Percentiles rank a stretch among this genome's conserved stretches.
Evolutionary conservation across 2,113 vertebrate genomes (phyloP).

Genomic region (Cynocephalus volans): DNA sequence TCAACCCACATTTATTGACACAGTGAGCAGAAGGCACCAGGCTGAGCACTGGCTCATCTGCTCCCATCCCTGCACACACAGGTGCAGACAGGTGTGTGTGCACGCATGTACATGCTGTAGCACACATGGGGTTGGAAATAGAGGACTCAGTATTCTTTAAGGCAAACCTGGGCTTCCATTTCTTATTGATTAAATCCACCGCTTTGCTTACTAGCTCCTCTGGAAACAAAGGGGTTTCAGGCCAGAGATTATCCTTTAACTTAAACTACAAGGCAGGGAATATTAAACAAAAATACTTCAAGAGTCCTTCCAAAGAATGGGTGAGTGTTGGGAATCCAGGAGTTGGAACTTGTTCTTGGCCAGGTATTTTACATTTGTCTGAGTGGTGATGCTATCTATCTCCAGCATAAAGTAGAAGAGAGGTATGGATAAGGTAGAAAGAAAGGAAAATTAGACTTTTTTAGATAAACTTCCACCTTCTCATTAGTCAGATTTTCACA

Average conservation of each 20-base stretch:
- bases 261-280: conserved; percentile 37
- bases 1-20: background rate
- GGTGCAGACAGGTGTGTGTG: background rate
- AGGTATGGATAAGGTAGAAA: background rate
- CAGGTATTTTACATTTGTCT: background rate
- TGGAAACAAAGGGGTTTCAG: background rate
- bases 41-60: background rate
- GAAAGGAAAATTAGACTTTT: background rate
- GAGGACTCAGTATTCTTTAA: background rate
- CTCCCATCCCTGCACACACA: background rate
- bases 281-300: conserved; percentile 34
- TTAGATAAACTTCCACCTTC: background rate
- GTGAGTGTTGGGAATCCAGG: background rate
- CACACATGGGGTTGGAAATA: background rate
- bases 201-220: conserved; percentile 30
- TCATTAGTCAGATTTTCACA: conserved; percentile 9
- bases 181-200: conserved; percentile 41
- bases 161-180: background rate
- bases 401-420: background rate
- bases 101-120: no score
- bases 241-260: background rate
- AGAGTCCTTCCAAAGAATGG: background rate
- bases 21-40: background rate
- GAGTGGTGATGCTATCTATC: background rate
- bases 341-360: background rate